Evolutionary conservation across 1,140 invertebrate species (phyloP).

Genomic region (Drosophila sucinea): DNA sequence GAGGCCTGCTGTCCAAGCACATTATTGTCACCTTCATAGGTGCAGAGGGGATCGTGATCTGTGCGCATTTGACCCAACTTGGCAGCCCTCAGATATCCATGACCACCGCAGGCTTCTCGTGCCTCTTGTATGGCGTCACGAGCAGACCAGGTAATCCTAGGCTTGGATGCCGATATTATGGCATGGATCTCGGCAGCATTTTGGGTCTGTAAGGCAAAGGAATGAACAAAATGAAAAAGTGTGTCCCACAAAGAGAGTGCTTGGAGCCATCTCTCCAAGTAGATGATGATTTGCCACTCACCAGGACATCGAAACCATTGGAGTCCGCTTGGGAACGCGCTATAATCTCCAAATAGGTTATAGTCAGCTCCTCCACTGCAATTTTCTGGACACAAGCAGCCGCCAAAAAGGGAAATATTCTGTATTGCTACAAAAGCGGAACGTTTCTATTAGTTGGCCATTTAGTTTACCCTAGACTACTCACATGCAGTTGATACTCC

Average conservation of each 20-base stretch:
- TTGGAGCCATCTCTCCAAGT: too few species aligned
- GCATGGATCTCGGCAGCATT: conserved; percentile 95
- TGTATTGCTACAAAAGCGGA: conserved; percentile 90
- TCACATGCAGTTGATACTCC: conserved; percentile 94
- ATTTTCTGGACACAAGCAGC: conserved; percentile 90
- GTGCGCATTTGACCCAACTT: conserved; percentile 92
- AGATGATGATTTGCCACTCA: conserved; percentile 62
- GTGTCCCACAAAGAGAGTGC: too few species aligned
- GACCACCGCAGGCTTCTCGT: conserved; percentile 92
- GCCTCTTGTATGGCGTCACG: conserved; percentile 95
- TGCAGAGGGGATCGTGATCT: conserved; percentile 96
- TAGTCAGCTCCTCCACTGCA: conserved; percentile 86
- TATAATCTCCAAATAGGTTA: conserved; percentile 85
- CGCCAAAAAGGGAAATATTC: conserved; percentile 95
- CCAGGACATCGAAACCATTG: conserved; percentile 85
- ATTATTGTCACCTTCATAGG: conserved; percentile 98
- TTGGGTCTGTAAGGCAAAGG: conserved; percentile 84
- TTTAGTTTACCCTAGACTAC: conserved; percentile 49
- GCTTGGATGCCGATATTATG: conserved; percentile 94
- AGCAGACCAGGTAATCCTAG: conserved; percentile 92
- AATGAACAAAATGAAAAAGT: background rate
- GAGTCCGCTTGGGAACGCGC: conserved; percentile 85
- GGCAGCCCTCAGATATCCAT: conserved; percentile 87
- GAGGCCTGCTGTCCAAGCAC: conserved; percentile 97
- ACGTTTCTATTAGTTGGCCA: background rate